A percentile compares a stretch with the other conserved stretches of the same genome.
Evolutionary conservation across 1,140 invertebrate genomes (phyloP).

Genomic region (Brachionus koreanus): DNA sequence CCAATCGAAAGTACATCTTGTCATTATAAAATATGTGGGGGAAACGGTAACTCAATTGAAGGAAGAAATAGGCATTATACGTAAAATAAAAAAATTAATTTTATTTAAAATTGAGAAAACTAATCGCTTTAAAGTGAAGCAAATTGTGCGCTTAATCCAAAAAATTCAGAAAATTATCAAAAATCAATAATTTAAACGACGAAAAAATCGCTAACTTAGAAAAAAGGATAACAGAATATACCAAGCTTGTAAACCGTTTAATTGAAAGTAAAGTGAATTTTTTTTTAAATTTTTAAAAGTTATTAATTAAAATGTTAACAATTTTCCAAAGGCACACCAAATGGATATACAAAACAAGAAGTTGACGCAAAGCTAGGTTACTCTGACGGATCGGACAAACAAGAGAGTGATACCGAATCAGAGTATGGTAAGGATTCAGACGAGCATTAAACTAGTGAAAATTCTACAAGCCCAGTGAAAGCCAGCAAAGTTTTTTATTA

Average conservation of each 20-base stretch:
- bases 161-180: neutral
- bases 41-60: neutral
- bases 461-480: neutral
- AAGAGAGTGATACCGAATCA: neutral
- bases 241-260: neutral
- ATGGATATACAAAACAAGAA: neutral
- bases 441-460: neutral
- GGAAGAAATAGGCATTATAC: neutral
- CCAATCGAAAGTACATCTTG: neutral
- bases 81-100: neutral
- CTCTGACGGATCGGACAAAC: neutral
- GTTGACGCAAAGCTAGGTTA: too few relatives aligned
- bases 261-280: neutral
- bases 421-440: neutral
- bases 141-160: neutral
- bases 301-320: neutral
- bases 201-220: neutral
- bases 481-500: neutral
- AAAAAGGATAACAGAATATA: neutral
- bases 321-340: neutral
- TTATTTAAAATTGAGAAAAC: neutral
- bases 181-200: neutral
- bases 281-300: neutral
- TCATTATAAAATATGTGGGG: neutral
- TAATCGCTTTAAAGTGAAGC: neutral